A percentile compares a stretch with the other conserved stretches of the same genome.
phyloP scores from a whole-genome alignment of 1,140 invertebrate genomes.

The Leptinotarsa lineolata region DNA sequence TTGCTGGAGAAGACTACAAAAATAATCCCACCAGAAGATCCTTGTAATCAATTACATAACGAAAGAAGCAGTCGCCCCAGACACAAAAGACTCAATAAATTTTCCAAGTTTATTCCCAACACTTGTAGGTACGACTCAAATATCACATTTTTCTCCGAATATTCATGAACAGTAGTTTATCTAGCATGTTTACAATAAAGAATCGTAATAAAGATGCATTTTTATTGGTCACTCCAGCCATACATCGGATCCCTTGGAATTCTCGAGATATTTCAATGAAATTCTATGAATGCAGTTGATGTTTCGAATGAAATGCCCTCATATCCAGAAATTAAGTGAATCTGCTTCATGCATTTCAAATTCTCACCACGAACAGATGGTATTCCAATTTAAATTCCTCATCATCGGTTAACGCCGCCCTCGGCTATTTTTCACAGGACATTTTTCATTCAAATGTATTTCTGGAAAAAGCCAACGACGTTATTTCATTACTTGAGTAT shows the following conservation, averaged over 20 bases:
- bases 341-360: not conserved
- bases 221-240: not conserved
- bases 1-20: no score
- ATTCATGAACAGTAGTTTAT: not conserved
- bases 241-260: not conserved
- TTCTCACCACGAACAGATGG: not conserved
- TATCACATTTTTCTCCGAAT: not conserved
- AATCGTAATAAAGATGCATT: not conserved
- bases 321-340: not conserved
- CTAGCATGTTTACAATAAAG: not conserved
- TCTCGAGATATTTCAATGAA: not conserved
- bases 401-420: not conserved
- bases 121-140: not conserved
- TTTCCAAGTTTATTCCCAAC: not conserved
- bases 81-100: not conserved
- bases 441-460: not conserved
- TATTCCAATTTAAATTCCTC: conserved; percentile 6
- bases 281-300: not conserved
- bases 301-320: not conserved
- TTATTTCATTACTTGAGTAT: no score
- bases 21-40: no score
- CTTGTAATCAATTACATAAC: not conserved
- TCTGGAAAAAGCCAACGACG: not conserved
- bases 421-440: not conserved
- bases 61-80: not conserved